A percentile compares a stretch with the other conserved stretches of the same genome.
Evolutionary conservation across 37 sponge, comb jelly and placozoan genomes (phyloP).

Genomic region (Chondrilla cf. caribensis): DNA sequence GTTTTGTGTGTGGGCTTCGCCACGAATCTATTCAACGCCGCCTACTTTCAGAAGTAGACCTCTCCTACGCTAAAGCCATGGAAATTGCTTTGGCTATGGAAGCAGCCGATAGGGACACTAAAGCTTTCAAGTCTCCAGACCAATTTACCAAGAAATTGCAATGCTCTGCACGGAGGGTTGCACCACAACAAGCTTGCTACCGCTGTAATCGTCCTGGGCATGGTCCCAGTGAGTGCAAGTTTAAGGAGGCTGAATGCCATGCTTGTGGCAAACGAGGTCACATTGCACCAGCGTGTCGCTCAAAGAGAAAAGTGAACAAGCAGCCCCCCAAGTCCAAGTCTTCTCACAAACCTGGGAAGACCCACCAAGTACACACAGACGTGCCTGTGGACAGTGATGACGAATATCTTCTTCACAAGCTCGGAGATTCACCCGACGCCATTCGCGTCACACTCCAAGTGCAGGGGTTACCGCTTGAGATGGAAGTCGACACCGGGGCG

Average conservation of each 20-base stretch:
- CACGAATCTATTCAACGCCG: constrained; percentile 13
- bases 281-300: constrained; percentile 30
- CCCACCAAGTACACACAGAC: too few relatives aligned
- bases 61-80: constrained; percentile 10
- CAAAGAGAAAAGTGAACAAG: neutral
- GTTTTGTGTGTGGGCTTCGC: constrained; percentile 35
- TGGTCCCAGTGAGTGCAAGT: constrained; percentile 21
- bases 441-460: neutral
- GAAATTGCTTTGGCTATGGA: constrained; percentile 26
- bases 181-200: too few relatives aligned
- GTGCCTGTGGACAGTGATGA: too few relatives aligned
- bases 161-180: too few relatives aligned
- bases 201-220: constrained; percentile 31
- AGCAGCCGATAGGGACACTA: neutral
- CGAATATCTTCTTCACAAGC: too few relatives aligned
- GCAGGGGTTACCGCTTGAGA: neutral
- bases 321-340: neutral
- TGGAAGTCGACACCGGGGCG: constrained; percentile 36
- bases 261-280: constrained; percentile 34
- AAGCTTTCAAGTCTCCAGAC: neutral
- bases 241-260: constrained; percentile 18
- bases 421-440: too few relatives aligned
- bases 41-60: constrained; percentile 23
- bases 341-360: neutral
- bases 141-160: too few relatives aligned